Evolutionary conservation across 2,888 invertebrate genomes (phyloP).

Genomic region (Phyto melanocephala): DNA sequence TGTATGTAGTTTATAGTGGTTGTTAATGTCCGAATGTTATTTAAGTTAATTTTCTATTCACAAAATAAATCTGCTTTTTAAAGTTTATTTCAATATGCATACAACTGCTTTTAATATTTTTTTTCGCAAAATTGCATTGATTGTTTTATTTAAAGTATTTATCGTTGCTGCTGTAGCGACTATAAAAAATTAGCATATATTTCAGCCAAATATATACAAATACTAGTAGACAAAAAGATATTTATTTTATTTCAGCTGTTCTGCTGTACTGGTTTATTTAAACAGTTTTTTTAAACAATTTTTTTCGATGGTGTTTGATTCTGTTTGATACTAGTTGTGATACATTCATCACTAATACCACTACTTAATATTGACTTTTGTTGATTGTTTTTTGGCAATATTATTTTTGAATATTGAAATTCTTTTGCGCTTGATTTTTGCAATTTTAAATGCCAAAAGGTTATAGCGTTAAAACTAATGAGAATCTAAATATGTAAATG

Average conservation of each 20-base stretch:
- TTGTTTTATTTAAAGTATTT: background rate
- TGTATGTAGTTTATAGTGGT: background rate
- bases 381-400: background rate
- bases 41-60: conserved; percentile 39
- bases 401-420: background rate
- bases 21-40: conserved; percentile 23
- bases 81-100: background rate
- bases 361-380: background rate
- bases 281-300: background rate
- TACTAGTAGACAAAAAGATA: too few species aligned
- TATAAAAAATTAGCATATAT: background rate
- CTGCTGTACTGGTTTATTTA: conserved; percentile 34
- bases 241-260: conserved; percentile 17
- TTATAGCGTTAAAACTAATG: conserved; percentile 41
- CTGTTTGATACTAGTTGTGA: too few species aligned
- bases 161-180: background rate
- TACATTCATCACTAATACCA: conserved; percentile 32
- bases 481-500: conserved; percentile 58
- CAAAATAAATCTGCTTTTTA: conserved; percentile 1
- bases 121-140: conserved; percentile 37
- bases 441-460: conserved; percentile 59
- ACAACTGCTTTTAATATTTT: background rate
- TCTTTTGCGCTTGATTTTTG: background rate
- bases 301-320: too few species aligned
- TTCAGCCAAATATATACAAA: background rate